Evolutionary conservation across 2,113 vertebrate species (phyloP).

Genomic region (Aviceda subcristata): DNA sequence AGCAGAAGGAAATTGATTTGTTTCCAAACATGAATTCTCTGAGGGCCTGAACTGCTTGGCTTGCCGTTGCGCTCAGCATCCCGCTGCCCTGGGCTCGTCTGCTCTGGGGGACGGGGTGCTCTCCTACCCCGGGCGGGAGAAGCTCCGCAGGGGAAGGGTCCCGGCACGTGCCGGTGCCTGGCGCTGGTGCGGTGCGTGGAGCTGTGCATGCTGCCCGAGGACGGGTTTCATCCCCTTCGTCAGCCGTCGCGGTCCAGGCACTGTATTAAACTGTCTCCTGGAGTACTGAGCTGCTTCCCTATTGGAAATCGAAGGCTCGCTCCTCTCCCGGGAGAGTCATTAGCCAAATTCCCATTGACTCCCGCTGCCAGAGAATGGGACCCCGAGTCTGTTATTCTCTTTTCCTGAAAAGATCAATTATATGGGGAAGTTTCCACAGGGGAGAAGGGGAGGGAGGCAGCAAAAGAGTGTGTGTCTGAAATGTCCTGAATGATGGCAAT

Average conservation of each 20-base stretch:
- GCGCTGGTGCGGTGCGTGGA: accelerated
- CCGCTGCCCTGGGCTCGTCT: background rate
- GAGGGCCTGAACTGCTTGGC: background rate
- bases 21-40: no score
- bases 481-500: background rate
- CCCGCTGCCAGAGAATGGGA: background rate
- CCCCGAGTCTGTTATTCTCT: background rate
- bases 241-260: background rate
- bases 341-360: conserved; percentile 10
- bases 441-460: background rate
- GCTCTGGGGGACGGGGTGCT: background rate
- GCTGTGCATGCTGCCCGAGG: accelerated
- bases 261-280: background rate
- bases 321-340: background rate
- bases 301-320: background rate
- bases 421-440: conserved; percentile 22
- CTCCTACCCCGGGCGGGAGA: accelerated
- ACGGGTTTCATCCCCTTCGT: accelerated
- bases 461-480: background rate
- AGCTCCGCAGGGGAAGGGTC: accelerated
- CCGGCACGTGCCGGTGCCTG: accelerated
- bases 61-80: background rate
- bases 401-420: conserved; percentile 47
- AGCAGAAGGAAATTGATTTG: background rate
- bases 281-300: background rate